Evolutionary conservation across 92 coral and sea anemone species (phyloP).

Genomic region (Ricordea florida): DNA sequence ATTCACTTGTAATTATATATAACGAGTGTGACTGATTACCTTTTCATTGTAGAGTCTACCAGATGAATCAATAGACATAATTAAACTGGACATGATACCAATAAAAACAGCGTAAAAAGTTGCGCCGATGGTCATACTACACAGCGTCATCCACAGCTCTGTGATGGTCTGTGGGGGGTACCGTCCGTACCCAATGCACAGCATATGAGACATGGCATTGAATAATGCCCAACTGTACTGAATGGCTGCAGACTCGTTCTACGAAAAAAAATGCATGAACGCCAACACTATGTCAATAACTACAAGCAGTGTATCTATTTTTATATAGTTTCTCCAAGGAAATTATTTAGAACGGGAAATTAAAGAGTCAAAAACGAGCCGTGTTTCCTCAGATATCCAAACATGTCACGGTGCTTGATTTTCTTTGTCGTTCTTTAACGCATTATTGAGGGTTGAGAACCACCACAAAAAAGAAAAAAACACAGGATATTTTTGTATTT

Average conservation of each 20-base stretch:
- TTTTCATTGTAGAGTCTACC: slow-evolving; percentile 96
- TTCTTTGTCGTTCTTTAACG: too few relatives aligned
- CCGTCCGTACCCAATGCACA: slow-evolving; percentile 97
- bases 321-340: too few relatives aligned
- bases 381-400: too few relatives aligned
- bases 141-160: slow-evolving; percentile 90
- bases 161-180: slow-evolving; percentile 91
- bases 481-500: too few relatives aligned
- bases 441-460: too few relatives aligned
- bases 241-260: slow-evolving; percentile 72
- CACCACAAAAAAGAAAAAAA: too few relatives aligned
- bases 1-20: not conserved
- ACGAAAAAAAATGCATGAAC: too few relatives aligned
- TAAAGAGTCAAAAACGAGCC: too few relatives aligned
- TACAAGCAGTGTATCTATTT: too few relatives aligned
- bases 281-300: not conserved
- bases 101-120: slow-evolving; percentile 98
- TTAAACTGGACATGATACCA: slow-evolving; percentile 97
- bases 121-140: slow-evolving; percentile 98
- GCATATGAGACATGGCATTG: slow-evolving; percentile 98
- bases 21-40: too few relatives aligned
- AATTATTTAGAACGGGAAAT: too few relatives aligned
- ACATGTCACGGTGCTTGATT: too few relatives aligned
- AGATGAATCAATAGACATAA: slow-evolving; percentile 97
- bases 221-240: slow-evolving; percentile 99